Percentiles rank a stretch among this genome's conserved stretches.
Conservation (phyloP, 2,797 vertebrate genomes). For the Poeciliopsis infans region DNA sequence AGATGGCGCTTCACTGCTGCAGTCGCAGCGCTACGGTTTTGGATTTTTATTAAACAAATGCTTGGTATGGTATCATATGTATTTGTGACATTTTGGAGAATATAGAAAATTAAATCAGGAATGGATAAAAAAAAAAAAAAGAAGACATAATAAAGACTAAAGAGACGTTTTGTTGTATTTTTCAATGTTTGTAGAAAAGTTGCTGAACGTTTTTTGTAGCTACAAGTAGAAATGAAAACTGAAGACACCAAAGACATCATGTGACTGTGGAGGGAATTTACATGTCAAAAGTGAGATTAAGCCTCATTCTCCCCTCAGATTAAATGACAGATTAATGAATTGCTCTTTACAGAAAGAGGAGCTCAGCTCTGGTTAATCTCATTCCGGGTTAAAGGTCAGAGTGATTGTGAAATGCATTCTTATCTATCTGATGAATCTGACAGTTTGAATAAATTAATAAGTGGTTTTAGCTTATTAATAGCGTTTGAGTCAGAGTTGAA, state of each 20-base stretch:
- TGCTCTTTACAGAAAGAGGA: neutral
- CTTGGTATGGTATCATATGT: neutral
- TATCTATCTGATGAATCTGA: neutral
- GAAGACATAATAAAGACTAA: too few species aligned
- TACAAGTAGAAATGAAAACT: neutral
- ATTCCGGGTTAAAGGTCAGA: neutral
- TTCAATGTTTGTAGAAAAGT: neutral
- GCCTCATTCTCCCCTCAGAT: neutral
- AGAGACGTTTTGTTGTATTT: too few species aligned
- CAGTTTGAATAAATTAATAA: neutral
- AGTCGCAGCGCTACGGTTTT: too few species aligned
- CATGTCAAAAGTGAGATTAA: too few species aligned
- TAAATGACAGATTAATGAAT: neutral
- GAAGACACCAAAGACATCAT: neutral
- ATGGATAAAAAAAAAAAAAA: too few species aligned
- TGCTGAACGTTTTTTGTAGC: neutral
- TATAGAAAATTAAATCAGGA: too few species aligned
- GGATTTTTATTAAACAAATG: neutral
- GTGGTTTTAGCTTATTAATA: neutral
- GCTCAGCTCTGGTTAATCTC: neutral
- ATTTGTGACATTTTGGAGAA: neutral
- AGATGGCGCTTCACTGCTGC: too few species aligned
- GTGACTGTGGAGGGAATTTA: neutral
- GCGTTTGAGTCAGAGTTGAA: neutral
- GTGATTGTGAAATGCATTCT: neutral